Conservation (phyloP, 2,797 vertebrate genomes). For the Moxostoma hubbsi region DNA sequence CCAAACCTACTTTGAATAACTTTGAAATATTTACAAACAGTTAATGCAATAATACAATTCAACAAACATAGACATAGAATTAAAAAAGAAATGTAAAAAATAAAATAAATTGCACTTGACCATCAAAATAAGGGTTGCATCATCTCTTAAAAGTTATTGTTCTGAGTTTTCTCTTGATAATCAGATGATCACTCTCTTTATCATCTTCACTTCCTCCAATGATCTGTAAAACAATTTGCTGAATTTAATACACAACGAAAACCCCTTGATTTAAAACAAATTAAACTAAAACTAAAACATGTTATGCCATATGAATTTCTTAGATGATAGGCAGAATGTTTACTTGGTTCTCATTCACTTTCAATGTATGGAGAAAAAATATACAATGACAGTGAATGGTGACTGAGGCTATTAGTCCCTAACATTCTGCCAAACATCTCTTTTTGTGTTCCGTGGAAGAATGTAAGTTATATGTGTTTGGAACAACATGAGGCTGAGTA, state of each 20-base stretch:
- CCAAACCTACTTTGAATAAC: background rate
- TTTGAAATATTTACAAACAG: constrained; percentile 13
- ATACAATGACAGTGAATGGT: too few species aligned
- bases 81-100: too few species aligned
- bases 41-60: background rate
- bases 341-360: too few species aligned
- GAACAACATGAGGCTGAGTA: too few species aligned
- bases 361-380: too few species aligned
- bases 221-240: constrained; percentile 54
- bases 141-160: constrained; percentile 74
- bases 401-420: too few species aligned
- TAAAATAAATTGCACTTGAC: background rate
- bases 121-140: constrained; percentile 10
- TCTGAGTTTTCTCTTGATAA: constrained; percentile 85
- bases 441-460: too few species aligned
- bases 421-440: too few species aligned
- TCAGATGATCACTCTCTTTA: constrained; percentile 88
- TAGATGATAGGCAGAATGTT: too few species aligned
- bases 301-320: too few species aligned
- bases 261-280: background rate
- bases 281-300: too few species aligned
- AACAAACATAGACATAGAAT: background rate
- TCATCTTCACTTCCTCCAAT: constrained; percentile 66
- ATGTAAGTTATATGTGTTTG: too few species aligned
- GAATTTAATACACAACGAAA: constrained; percentile 3